Conservation (phyloP, 2,888 invertebrate species). For the Archips xylosteana region DNA sequence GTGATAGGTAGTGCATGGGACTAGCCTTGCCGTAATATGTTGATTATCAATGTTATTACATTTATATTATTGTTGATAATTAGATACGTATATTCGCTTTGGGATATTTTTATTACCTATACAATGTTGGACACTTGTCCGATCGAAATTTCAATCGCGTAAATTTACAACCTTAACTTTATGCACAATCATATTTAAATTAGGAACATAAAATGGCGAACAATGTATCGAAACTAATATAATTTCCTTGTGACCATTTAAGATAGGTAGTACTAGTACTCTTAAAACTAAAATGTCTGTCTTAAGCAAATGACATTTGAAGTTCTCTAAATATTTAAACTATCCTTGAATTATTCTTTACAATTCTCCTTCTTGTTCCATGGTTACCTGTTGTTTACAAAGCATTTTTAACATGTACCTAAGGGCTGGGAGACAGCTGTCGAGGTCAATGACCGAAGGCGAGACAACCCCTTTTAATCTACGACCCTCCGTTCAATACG, state of each 20-base stretch:
- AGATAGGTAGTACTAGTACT: no score
- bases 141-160: not conserved
- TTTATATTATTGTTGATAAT: no score
- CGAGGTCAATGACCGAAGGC: constrained; percentile 66
- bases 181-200: not conserved
- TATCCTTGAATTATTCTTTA: not conserved
- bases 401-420: constrained; percentile 41
- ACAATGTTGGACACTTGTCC: no score
- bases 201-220: not conserved
- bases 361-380: not conserved
- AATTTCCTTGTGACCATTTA: not conserved
- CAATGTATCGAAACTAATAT: not conserved
- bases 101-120: no score
- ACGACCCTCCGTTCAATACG: constrained; percentile 54
- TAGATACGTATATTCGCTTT: no score
- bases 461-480: constrained; percentile 60
- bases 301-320: not conserved
- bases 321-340: not conserved
- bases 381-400: constrained; percentile 48
- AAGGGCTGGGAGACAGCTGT: constrained; percentile 61
- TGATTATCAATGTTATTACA: no score
- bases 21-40: no score
- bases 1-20: no score
- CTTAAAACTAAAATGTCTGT: not conserved
- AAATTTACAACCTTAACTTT: not conserved